Percentiles rank a stretch among this genome's conserved stretches.
These are phyloP conservation scores for Dinoponera quadriceps DNA, from an alignment of 1,140 invertebrate genomes.

Conservation along the genomic window DNA sequence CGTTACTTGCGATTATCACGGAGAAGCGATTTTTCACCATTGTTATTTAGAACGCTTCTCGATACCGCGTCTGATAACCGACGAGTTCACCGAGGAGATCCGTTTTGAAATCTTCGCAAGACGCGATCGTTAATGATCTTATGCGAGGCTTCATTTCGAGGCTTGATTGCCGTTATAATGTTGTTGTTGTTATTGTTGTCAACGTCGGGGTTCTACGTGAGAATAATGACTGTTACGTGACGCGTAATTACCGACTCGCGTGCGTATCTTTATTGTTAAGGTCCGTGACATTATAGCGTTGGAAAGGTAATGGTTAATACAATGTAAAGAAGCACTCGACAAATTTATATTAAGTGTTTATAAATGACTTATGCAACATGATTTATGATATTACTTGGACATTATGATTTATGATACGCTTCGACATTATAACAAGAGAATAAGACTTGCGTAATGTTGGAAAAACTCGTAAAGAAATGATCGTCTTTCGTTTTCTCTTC, in stretches of 20 bases:
- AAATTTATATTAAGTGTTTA: too few relatives aligned
- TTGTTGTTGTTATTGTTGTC: background rate
- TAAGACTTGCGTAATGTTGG: too few relatives aligned
- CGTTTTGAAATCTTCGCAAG: slow-evolving; percentile 27
- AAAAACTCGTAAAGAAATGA: too few relatives aligned
- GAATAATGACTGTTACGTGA: slow-evolving; percentile 11
- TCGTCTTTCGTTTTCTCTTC: too few relatives aligned
- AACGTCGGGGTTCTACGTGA: background rate
- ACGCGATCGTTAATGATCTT: background rate
- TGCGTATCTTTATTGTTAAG: slow-evolving; percentile 1
- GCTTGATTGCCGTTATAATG: background rate
- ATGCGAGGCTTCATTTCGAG: slow-evolving; percentile 4
- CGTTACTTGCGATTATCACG: slow-evolving; percentile 31
- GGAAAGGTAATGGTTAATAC: too few relatives aligned
- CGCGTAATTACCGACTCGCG: background rate
- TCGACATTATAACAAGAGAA: too few relatives aligned
- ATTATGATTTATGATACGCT: too few relatives aligned
- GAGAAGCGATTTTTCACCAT: slow-evolving; percentile 15
- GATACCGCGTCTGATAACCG: too few relatives aligned
- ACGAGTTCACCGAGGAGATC: background rate
- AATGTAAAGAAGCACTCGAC: too few relatives aligned
- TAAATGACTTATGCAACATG: too few relatives aligned
- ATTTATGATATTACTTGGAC: too few relatives aligned
- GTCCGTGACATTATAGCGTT: background rate
- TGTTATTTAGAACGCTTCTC: slow-evolving; percentile 23